phyloP scores from a whole-genome alignment of 2,888 invertebrate species.

The Xanthorhoe designata region DNA sequence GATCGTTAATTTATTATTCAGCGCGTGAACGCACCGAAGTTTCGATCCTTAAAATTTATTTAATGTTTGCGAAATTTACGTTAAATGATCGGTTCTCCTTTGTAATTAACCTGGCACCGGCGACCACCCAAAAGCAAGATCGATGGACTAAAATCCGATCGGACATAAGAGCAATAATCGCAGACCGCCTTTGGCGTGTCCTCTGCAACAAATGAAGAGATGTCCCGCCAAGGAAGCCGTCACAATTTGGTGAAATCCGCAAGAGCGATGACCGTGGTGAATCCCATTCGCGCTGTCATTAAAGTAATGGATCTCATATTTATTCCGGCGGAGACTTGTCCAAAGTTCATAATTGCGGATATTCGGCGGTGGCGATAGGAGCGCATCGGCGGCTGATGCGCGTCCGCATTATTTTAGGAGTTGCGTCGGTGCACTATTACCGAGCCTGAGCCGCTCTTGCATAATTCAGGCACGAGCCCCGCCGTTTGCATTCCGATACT shows the following conservation, averaged over 20 bases:
- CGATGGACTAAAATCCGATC: conserved; percentile 72
- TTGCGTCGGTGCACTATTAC: conserved; percentile 78
- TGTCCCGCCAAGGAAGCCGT: conserved; percentile 48
- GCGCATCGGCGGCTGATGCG: conserved; percentile 38
- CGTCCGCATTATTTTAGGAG: conserved; percentile 75
- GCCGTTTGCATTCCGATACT: conserved; percentile 85
- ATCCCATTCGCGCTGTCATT: conserved; percentile 70
- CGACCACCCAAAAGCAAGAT: conserved; percentile 76
- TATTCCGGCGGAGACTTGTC: conserved; percentile 43
- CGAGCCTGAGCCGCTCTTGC: conserved; percentile 76
- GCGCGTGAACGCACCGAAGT: conserved; percentile 73
- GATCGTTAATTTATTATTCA: conserved; percentile 76
- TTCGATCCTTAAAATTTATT: conserved; percentile 75
- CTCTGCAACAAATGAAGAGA: conserved; percentile 73
- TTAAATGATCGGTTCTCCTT: conserved; percentile 78
- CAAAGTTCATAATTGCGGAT: conserved; percentile 40
- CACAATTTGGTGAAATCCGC: conserved; percentile 64
- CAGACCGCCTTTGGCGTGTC: conserved; percentile 67
- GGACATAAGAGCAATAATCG: conserved; percentile 72
- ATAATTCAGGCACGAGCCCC: conserved; percentile 83
- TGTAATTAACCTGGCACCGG: conserved; percentile 78
- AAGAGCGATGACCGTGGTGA: conserved; percentile 65
- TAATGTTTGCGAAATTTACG: conserved; percentile 80
- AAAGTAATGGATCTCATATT: conserved; percentile 64
- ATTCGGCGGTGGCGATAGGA: conserved; percentile 57